Base-by-base conservation (phyloP, 2,888 invertebrate species). In the Archips crataeganus region DNA sequence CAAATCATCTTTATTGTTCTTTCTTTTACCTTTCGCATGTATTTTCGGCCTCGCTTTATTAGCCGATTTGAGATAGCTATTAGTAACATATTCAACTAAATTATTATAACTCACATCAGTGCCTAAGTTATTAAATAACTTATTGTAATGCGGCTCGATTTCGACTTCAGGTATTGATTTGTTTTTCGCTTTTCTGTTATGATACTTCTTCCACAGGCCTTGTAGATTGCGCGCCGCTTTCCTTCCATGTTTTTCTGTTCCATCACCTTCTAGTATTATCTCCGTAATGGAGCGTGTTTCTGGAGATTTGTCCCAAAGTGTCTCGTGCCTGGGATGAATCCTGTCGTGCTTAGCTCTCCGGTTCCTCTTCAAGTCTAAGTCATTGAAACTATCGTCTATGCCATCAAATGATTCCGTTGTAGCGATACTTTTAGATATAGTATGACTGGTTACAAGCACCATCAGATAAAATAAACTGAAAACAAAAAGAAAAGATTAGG, bases 381-480 rank as follows among this genome's bases (percentile, higher is more conserved):
- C 65, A 36, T 65, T 78, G 32, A 85, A 65, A 11, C 77, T 81
- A 70, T 87, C 84, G 11, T 80, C 78, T 77, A 79, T 77, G 68
- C 81, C 83, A 79, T 85, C 78, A 54, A 81, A 73, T 75, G 78
- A 78, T 63, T 85, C 78, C 65, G 84, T 74, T 64, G 83, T 79
- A 75, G 81, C 79, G 79, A 83, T 86, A 86, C 87, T 88, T 90
- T 89, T 91, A 84, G 88, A 89, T 87, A 90, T 86, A 85, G 89
- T 89, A 81, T 85, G 86, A 82, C 89, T 81, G 75, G 84, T 82
- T 76, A 84, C 81, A 77, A 88, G 84, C 82, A 89, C 87, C 85
- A 90, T 90, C 82, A 90, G 85, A 87, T 88, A 87, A 87, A 91
- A 87, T 87, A 92, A 85, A 89, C 93, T 93, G 89, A 70, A 85